These are phyloP conservation scores for Nemurella pictetii DNA, from an alignment of 2,888 invertebrate genomes.

Conservation along the genomic window DNA sequence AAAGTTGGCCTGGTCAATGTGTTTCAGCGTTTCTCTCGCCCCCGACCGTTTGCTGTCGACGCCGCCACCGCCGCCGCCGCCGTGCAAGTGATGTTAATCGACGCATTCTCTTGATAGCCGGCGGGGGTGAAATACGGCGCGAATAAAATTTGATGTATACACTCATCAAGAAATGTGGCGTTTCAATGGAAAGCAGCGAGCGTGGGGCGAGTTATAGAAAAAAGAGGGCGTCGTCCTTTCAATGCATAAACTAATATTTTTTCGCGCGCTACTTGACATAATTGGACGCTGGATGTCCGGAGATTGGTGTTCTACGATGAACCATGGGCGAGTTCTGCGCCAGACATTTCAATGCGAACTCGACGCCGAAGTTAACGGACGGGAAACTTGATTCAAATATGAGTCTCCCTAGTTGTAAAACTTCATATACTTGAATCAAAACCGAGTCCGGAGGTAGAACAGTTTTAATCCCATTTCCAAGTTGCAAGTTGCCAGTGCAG, in stretches of 20 bases:
- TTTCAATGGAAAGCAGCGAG: background rate
- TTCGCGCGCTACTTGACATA: background rate
- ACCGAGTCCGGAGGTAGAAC: background rate
- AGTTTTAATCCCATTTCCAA: background rate
- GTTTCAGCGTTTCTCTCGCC: background rate
- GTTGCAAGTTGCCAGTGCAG: background rate
- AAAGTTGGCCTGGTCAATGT: conserved; percentile 9
- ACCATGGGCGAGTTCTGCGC: background rate
- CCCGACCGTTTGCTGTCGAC: background rate
- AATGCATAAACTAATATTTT: background rate
- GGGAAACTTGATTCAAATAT: background rate
- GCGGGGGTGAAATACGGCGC: background rate
- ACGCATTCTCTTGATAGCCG: background rate
- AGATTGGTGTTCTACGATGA: background rate
- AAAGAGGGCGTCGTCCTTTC: background rate
- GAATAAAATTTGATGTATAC: conserved; percentile 8
- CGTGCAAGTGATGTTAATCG: conserved; percentile 14
- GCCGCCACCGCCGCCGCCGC: background rate
- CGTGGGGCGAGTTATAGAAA: background rate
- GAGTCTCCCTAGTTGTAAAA: background rate
- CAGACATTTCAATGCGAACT: background rate
- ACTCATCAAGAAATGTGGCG: conserved; percentile 10
- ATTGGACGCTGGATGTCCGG: background rate
- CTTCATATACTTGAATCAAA: background rate
- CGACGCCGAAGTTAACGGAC: background rate